Conservation (phyloP, 2,113 vertebrate genomes). For the Chionodraco myersi region DNA sequence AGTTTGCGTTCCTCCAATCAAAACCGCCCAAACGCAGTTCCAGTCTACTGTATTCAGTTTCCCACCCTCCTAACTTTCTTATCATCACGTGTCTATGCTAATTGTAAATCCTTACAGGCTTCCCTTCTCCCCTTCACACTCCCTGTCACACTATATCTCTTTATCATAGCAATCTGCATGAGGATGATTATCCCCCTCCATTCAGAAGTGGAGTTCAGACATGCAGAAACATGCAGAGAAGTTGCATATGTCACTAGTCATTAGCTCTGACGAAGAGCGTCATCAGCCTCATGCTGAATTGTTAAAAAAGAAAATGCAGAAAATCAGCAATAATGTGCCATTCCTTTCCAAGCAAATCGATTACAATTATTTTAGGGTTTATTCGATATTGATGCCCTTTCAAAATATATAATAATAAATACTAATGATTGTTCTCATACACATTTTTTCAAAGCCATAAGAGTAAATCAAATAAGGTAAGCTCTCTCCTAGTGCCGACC, state of each 20-base stretch:
- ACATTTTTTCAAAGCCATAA: too few relatives aligned
- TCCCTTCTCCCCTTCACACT: slow-evolving; percentile 42
- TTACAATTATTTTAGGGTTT: slow-evolving; percentile 10
- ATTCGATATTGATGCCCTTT: too few relatives aligned
- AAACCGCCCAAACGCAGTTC: slow-evolving; percentile 63
- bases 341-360: slow-evolving; percentile 14
- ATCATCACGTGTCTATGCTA: slow-evolving; percentile 49
- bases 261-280: neutral
- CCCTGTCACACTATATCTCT: slow-evolving; percentile 42
- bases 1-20: slow-evolving; percentile 49
- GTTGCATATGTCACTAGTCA: slow-evolving; percentile 21
- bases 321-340: neutral
- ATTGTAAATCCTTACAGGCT: slow-evolving; percentile 62
- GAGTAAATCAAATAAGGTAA: neutral
- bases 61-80: neutral
- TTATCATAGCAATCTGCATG: slow-evolving; percentile 39
- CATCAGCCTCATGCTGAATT: slow-evolving; percentile 16
- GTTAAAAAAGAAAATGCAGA: neutral
- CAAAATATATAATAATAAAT: too few relatives aligned
- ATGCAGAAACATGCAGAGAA: slow-evolving; percentile 25
- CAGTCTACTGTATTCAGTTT: slow-evolving; percentile 49
- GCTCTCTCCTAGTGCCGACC: slow-evolving; percentile 2
- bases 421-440: too few relatives aligned
- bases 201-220: slow-evolving; percentile 36
- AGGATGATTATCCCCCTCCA: slow-evolving; percentile 45